Conservation (phyloP, 2,888 invertebrate species). For the Sesia bembeciformis region DNA sequence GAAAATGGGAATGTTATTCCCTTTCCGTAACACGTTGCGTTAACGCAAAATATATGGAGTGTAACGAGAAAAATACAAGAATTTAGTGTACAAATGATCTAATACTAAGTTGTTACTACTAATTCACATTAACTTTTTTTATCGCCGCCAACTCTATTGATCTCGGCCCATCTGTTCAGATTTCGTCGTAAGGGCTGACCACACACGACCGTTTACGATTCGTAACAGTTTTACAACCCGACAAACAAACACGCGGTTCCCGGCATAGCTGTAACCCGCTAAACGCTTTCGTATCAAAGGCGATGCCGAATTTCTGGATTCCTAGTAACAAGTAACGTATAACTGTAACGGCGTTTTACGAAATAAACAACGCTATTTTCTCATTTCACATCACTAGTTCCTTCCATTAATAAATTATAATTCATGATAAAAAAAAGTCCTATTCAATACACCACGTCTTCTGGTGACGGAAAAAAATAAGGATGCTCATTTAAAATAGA, state of each 20-base stretch:
- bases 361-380: too few species aligned
- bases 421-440: too few species aligned
- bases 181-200: conserved; percentile 73
- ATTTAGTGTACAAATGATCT: conserved; percentile 12
- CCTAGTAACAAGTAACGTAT: conserved; percentile 12
- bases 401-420: too few species aligned
- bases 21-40: conserved; percentile 18
- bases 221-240: conserved; percentile 64
- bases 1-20: conserved; percentile 57
- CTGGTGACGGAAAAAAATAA: too few species aligned
- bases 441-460: too few species aligned
- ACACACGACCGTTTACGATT: conserved; percentile 71
- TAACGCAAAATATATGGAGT: conserved; percentile 24
- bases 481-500: background rate
- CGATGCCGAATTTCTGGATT: conserved; percentile 50
- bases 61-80: conserved; percentile 21
- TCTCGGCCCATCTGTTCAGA: conserved; percentile 66
- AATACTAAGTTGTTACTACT: conserved; percentile 63
- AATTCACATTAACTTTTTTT: conserved; percentile 67
- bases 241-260: conserved; percentile 71
- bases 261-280: conserved; percentile 50
- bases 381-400: too few species aligned
- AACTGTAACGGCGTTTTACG: background rate
- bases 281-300: conserved; percentile 58
- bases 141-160: conserved; percentile 61